A percentile compares a stretch with the other conserved stretches of the same genome.
Evolutionary conservation across 2,888 invertebrate genomes (phyloP).

Genomic region (Seira sanloemensis): DNA sequence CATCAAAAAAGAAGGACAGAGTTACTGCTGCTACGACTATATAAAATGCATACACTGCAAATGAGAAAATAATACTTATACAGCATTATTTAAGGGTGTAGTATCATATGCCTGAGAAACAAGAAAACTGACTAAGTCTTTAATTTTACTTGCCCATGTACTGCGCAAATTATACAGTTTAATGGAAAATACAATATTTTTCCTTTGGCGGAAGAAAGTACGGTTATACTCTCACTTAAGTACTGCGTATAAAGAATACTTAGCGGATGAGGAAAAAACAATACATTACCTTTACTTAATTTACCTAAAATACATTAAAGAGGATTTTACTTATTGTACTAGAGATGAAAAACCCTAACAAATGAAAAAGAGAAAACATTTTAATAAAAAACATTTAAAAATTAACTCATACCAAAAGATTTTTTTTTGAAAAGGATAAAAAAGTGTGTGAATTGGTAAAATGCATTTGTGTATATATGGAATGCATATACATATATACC

Average conservation of each 20-base stretch:
- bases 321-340: slow-evolving; percentile 11
- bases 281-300: neutral
- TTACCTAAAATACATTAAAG: neutral
- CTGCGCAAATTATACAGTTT: neutral
- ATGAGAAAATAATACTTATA: slow-evolving; percentile 17
- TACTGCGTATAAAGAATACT: neutral
- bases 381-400: neutral
- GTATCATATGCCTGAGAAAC: slow-evolving; percentile 31
- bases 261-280: neutral
- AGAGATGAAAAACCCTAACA: slow-evolving; percentile 11
- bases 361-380: slow-evolving; percentile 9
- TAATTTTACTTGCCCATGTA: slow-evolving; percentile 3
- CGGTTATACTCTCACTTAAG: slow-evolving; percentile 4
- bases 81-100: slow-evolving; percentile 40
- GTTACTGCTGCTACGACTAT: slow-evolving; percentile 43
- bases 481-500: neutral
- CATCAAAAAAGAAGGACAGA: slow-evolving; percentile 31
- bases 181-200: neutral
- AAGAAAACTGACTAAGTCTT: slow-evolving; percentile 47
- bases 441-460: slow-evolving; percentile 42
- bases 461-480: slow-evolving; percentile 9
- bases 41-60: neutral
- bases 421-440: neutral
- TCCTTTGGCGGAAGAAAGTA: neutral
- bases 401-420: slow-evolving; percentile 31